Conservation (phyloP, 2,797 vertebrate species). For the Cossypha caffra region DNA sequence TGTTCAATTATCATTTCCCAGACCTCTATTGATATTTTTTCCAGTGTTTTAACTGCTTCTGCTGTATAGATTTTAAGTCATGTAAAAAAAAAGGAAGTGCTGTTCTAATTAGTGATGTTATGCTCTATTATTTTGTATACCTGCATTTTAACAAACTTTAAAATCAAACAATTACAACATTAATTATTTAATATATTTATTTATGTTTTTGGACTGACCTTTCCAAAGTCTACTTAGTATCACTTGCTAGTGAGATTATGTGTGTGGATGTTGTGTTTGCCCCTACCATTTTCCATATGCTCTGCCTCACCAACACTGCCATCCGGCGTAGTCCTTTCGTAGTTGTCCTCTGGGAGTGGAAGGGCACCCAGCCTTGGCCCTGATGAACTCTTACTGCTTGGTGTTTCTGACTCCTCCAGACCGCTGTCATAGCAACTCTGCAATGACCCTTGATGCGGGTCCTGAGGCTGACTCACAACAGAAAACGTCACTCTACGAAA, state of each 20-base stretch:
- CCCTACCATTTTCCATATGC: conserved; percentile 99
- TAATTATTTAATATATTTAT: conserved; percentile 49
- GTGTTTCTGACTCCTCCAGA: conserved; percentile 99
- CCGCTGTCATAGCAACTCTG: conserved; percentile 99
- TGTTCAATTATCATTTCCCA: conserved; percentile 32
- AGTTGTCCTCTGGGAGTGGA: conserved; percentile 99
- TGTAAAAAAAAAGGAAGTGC: background rate
- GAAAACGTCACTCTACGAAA: conserved; percentile 99
- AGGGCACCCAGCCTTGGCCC: conserved; percentile 98
- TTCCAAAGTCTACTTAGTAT: conserved; percentile 65
- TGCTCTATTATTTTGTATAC: conserved; percentile 57
- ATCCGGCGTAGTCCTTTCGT: conserved; percentile 99
- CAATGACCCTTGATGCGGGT: conserved; percentile 99
- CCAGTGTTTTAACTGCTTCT: conserved; percentile 41
- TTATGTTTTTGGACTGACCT: conserved; percentile 67
- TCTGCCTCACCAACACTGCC: conserved; percentile 99
- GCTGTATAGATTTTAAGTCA: conserved; percentile 40
- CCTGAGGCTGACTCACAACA: conserved; percentile 99
- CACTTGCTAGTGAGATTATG: conserved; percentile 78
- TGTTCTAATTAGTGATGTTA: conserved; percentile 56
- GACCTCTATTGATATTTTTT: background rate
- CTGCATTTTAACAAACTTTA: conserved; percentile 48
- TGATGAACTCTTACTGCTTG: conserved; percentile 99
- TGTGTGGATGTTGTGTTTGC: conserved; percentile 88
- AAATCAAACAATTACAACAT: conserved; percentile 45